Base-by-base conservation (phyloP, 2,113 vertebrate species). In the Himantopus leucocephalus region DNA sequence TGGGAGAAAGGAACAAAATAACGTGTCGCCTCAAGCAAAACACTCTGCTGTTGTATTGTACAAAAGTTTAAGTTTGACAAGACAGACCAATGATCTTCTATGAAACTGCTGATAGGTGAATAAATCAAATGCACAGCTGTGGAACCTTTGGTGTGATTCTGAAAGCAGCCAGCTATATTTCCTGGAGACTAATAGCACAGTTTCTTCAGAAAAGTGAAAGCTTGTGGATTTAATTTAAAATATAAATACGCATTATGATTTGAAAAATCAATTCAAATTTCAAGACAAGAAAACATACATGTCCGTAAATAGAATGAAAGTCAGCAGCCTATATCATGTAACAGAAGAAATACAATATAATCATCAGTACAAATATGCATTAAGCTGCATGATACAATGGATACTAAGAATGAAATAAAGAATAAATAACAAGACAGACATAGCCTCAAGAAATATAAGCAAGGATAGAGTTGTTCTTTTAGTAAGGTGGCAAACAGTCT, bases 391-490 rank as follows among this genome's bases (percentile, higher is more conserved):
- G 32, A 73, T 39, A 68, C 53, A 50, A 76, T 34, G 32, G 53
- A 50, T 66, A 70, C 75, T 75, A 81, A 88, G 75, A 93, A 71
- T 43, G 37, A 90, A 90, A 81, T n/a, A 59, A 79, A 89, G 60
- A 88, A 94, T 50, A 94, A 91, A 78, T 82, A 85, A 58, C 19
- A 75, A 82, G 71, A 88, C 74, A 92, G 90, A 94, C 52, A 23
- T 72, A 95, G 85, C 76, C 73, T 83, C 32, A 59, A 93, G 92
- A 92, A 91, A 85, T n/a, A 34, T 9, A 90, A 84, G 68, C 22
- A 39, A 79, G 32, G 27, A 62, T 55, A 58, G 62, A 93, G 45
- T 45, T 67, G 6, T 35, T 53, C 12, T 58, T 80, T 86, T 67
- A 63, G 26, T 64, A 81, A 68, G 56, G 48, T 79, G 81, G 21